Conservation (phyloP, 92 coral and sea anemone species). For the Zoanthus sociatus region DNA sequence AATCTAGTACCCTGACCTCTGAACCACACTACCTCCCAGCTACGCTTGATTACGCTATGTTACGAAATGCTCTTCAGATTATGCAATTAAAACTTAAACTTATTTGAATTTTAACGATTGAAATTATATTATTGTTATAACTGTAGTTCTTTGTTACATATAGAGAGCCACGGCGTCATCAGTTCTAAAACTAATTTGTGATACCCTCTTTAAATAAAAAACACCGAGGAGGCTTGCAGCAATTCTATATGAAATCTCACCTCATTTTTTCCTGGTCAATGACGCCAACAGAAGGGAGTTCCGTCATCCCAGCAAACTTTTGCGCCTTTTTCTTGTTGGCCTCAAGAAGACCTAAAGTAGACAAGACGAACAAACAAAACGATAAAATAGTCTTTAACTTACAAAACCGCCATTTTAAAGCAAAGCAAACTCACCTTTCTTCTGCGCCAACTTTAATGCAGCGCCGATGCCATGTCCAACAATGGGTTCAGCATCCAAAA, state of each 20-base stretch:
- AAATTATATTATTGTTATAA: no score
- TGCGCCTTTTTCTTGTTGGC: conserved; percentile 58
- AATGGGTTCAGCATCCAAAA: conserved; percentile 95
- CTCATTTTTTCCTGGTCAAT: conserved; percentile 99
- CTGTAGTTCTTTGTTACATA: no score
- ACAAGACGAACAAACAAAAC: background rate
- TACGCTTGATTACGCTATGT: no score
- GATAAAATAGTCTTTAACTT: no score
- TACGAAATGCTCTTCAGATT: background rate
- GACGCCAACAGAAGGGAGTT: conserved; percentile 90
- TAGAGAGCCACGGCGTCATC: no score
- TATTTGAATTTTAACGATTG: no score
- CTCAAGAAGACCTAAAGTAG: conserved; percentile 77
- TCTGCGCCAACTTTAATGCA: conserved; percentile 84
- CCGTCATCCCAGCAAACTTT: conserved; percentile 79
- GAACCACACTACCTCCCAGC: no score
- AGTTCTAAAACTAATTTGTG: no score
- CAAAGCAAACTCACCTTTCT: conserved; percentile 76
- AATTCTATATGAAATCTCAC: conserved; percentile 43
- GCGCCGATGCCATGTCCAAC: conserved; percentile 97
- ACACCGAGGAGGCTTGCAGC: background rate
- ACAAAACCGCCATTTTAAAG: no score
- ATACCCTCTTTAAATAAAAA: no score
- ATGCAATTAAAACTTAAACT: no score
- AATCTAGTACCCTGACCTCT: no score